Conservation (phyloP, 2,113 vertebrate genomes). For the Semnornis frantzii region DNA sequence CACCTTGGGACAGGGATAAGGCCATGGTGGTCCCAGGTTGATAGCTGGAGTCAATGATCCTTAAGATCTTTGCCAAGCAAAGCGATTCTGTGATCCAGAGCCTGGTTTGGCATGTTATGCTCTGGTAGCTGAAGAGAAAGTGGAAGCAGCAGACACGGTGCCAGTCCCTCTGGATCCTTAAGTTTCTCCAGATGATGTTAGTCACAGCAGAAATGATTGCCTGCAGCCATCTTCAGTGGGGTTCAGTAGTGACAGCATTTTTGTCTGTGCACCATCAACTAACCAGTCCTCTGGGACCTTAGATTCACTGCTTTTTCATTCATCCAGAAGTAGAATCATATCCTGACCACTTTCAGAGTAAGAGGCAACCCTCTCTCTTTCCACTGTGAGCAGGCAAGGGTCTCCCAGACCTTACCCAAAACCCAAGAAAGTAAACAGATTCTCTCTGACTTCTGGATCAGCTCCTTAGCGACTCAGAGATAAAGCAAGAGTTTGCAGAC, state of each 20-base stretch:
- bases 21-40: too few species aligned
- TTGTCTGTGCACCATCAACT: background rate
- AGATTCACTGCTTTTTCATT: background rate
- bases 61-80: too few species aligned
- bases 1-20: too few species aligned
- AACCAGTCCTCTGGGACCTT: background rate
- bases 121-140: background rate
- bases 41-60: too few species aligned
- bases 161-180: background rate
- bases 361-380: background rate
- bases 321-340: background rate
- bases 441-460: background rate
- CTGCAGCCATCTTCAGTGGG: background rate
- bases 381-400: background rate
- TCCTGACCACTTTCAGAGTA: background rate
- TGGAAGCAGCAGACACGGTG: background rate
- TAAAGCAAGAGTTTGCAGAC: background rate
- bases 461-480: background rate
- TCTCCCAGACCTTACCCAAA: background rate
- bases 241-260: background rate
- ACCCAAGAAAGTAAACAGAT: background rate
- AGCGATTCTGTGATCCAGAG: background rate
- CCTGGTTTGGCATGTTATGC: background rate
- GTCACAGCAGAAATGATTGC: background rate
- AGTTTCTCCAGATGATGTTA: background rate